Base-by-base conservation (phyloP, 2,888 invertebrate species). In the Melangyna quadrimaculata region DNA sequence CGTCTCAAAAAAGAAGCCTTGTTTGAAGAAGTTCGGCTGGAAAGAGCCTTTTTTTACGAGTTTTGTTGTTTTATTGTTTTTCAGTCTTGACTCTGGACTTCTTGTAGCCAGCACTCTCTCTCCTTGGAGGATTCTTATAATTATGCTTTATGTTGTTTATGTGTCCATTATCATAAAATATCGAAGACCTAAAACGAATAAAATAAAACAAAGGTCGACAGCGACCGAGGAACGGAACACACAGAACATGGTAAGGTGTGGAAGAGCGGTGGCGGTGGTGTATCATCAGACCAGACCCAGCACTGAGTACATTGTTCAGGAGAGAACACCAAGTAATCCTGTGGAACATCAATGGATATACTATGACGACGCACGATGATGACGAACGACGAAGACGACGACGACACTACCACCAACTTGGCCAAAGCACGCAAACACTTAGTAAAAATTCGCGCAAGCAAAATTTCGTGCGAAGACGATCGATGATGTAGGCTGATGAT, bases 101-200 rank as follows among this genome's bases (percentile, higher is more conserved):
- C 22, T 48, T 51, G 51, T n/a, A 67, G 65, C 45, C 48, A 67
- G 65, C 27, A 17, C 29, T 12, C 17, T 17, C 59, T 73, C 73
- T 77, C 80, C 84, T 80, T 80, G 35, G 86, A 86, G 81, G 67
- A 81, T 81, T 81, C 77, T 86, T 86, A 87, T 87, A 87, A 87
- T 87, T 87, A 87, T 87, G 87, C 87, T 87, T 87, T 87, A 87
- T 87, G 87, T 87, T 87, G 87, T 87, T 87, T 87, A 87, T 87
- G 87, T 87, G 82, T 82, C 87, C 87, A 87, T 87, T 87, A 87
- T 87, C 78, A 87, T 87, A 87, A 87, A 87, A 87, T 87, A 87
- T 87, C 82, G 87, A 71, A 73, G 71, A 57, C 86, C 73, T 24
- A 70, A 78, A 75, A 86, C 81, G 77, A 80, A 78, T 65, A 65